Evolutionary conservation across 1,140 invertebrate genomes (phyloP).

Genomic region (Lasioglossum albipes): DNA sequence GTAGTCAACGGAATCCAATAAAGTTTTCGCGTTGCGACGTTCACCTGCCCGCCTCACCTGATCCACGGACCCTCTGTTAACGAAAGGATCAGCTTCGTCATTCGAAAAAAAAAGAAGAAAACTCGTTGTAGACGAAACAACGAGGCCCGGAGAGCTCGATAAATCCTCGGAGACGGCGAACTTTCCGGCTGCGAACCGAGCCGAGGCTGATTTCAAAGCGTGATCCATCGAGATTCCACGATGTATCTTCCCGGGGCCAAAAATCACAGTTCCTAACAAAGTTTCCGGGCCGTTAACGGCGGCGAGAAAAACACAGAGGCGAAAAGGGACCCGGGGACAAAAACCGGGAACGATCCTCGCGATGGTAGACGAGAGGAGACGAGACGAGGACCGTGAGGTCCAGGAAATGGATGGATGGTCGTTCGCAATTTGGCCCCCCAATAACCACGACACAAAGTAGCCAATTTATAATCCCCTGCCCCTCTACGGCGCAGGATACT

Average conservation of each 20-base stretch:
- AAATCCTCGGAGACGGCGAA: neutral
- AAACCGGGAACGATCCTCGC: conserved; percentile 21
- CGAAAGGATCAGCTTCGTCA: too few species aligned
- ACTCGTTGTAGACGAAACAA: neutral
- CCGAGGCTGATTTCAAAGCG: neutral
- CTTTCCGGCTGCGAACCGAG: neutral
- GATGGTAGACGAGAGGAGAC: conserved; percentile 45
- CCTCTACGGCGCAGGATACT: conserved; percentile 47
- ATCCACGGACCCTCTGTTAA: too few species aligned
- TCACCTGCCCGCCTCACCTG: too few species aligned
- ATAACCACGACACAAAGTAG: conserved; percentile 70
- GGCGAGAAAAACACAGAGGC: conserved; percentile 1
- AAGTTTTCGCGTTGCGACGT: neutral
- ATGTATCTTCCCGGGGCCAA: neutral
- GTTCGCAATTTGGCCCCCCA: conserved; percentile 70
- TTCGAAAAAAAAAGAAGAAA: too few species aligned
- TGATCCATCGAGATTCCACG: conserved; percentile 1
- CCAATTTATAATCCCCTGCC: conserved; percentile 70
- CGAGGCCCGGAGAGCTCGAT: neutral
- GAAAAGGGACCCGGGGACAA: neutral
- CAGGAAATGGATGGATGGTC: conserved; percentile 68
- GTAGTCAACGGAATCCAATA: conserved; percentile 28
- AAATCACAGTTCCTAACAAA: conserved; percentile 19
- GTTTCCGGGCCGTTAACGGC: conserved; percentile 34
- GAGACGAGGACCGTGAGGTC: conserved; percentile 57